Evolutionary conservation across 2,113 vertebrate genomes (phyloP).

Genomic region (Zosterops pallidus): DNA sequence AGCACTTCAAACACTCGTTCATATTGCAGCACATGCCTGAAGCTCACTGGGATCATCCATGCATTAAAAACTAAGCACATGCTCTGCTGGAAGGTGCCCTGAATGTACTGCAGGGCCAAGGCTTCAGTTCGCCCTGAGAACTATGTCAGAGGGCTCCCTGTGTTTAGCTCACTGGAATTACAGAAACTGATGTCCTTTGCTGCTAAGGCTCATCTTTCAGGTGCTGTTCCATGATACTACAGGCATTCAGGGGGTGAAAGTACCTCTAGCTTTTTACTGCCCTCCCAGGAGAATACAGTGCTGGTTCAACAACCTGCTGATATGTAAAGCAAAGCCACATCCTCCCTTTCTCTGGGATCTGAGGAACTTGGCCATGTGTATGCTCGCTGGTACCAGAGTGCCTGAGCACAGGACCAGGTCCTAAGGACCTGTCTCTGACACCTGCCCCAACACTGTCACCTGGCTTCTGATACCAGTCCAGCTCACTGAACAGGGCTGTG

Average conservation of each 20-base stretch:
- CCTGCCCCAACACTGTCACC: not conserved
- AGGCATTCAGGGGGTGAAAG: not conserved
- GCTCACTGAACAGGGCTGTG: not conserved
- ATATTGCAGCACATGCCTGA: not conserved
- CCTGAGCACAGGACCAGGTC: not conserved
- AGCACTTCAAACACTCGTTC: not conserved
- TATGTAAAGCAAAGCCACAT: not conserved
- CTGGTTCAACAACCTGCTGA: not conserved
- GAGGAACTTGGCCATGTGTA: not conserved
- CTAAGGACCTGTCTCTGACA: not conserved
- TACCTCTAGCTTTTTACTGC: not conserved
- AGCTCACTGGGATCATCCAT: not conserved
- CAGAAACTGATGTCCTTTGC: not conserved
- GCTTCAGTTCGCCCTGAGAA: not conserved
- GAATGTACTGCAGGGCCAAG: not conserved
- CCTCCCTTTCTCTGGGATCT: not conserved
- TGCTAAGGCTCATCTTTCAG: not conserved
- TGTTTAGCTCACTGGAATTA: not conserved
- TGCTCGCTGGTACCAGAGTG: accelerated
- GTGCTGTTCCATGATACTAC: not conserved
- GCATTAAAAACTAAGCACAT: not conserved
- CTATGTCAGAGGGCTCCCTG: not conserved
- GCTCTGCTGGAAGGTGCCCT: not conserved
- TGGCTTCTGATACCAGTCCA: not conserved
- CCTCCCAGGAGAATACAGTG: not conserved